A percentile compares a stretch with the other conserved stretches of the same genome.
Evolutionary conservation across 2,113 vertebrate species (phyloP).

Genomic region (Todiramphus saurophagus): DNA sequence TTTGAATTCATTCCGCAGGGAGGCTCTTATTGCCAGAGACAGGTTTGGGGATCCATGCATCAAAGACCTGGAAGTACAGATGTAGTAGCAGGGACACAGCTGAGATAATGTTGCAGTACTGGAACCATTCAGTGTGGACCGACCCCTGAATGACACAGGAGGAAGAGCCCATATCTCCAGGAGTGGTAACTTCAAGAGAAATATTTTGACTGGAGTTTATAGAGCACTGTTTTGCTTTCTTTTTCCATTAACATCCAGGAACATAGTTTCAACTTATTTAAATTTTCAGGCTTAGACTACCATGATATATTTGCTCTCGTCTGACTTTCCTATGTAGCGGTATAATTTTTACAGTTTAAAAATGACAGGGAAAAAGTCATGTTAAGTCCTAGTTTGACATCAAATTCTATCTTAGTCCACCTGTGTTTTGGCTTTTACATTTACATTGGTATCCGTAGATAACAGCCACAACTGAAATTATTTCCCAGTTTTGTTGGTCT

Average conservation of each 20-base stretch:
- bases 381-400: not conserved
- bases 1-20: not conserved
- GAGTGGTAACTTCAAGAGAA: not conserved
- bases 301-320: not conserved
- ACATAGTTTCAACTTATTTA: not conserved
- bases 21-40: not conserved
- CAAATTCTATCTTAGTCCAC: not conserved
- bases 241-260: not conserved
- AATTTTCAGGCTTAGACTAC: not conserved
- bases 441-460: accelerated
- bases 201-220: not conserved
- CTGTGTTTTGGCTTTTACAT: not conserved
- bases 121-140: accelerated
- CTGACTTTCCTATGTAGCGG: not conserved
- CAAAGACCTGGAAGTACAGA: not conserved
- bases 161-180: not conserved
- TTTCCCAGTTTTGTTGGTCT: not conserved
- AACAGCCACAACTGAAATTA: not conserved
- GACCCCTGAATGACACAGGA: not conserved
- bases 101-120: not conserved
- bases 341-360: not conserved
- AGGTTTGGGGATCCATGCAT: not conserved
- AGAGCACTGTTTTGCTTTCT: not conserved
- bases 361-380: not conserved
- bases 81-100: not conserved